Base-by-base conservation (phyloP, 1,140 invertebrate species). In the Physella acuta region DNA sequence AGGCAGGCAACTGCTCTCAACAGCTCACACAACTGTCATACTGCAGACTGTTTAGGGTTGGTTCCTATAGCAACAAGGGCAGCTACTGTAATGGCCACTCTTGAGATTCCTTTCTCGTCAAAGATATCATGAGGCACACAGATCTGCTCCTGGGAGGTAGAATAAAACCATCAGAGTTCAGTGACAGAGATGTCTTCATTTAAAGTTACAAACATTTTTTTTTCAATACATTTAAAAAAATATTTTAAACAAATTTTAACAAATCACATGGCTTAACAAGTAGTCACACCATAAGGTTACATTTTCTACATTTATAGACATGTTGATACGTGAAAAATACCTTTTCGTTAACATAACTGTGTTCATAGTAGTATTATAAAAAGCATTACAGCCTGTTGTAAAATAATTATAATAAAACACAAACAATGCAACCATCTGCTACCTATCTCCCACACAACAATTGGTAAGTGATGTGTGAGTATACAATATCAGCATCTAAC, bases 101-200 rank as follows among this genome's bases (percentile, higher is more conserved):
- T 69, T n/a, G 68, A 70, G 44, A 79, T 70, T 20, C 79, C 77
- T 30, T 73, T 75, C 65, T 80, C 79, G 51, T 80, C 79, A 61
- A 80, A 72, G 62, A 80, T 76, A 66, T 80, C 79, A 55, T 78
- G 75, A 34, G 77, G 72, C 60, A 69, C 72, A 73, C 79, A 80
- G 17, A 78, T 72, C 65, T 78, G 79, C 39, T 76, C 77, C 79
- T 80, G 70, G 39, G 20, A 4, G 37, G 33, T 28, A 14, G 49
- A 30, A 60, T 16, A 60, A 60, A 36, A 36, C 2, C 28, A 24
- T 24, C 8, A 55, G 11, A 14, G 53, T 55, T 30, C 8, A 5
- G 8, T 55, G 24, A 55, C 20, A 55, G 8, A 55, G 8, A 14
- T 14, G 44, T 49, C 11, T 49, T 49, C 44, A 49, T 11, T 49